Evolutionary conservation across 2,113 vertebrate genomes (phyloP), one percentile per base, ranked within the genome.

Genomic region (Columba livia): DNA sequence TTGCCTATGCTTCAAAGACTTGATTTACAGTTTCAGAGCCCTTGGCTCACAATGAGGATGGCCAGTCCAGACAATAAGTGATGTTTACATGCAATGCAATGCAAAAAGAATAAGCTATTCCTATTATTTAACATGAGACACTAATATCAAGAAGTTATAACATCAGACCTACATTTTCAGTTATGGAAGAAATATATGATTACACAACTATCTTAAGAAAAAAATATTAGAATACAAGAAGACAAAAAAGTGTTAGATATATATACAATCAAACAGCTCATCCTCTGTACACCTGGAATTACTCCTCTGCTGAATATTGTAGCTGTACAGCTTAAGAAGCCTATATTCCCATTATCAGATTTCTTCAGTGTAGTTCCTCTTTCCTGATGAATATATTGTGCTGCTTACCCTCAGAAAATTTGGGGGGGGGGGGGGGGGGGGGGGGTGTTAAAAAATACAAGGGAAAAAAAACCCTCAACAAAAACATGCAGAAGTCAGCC

Each of bases 151-250:
- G 11, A 73, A 75, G 40, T 77, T 40, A 12, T 31, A 72, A 62
- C 8, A n/a, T 26, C 24, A 58, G 20, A 74, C 14, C 28, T 66
- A 40, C 20, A 12, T 20, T 62, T 16, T 34, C 36, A 90, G 34
- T 31, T 44, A 61, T 0, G 0, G 9, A 38, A 67, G 11, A 88
- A 92, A 66, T 26, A 61, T 0, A 73, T 8, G 8, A 61, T 48
- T 51, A 75, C 4, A 51, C 8, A 71, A 64, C 15, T 75, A 29
- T 48, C 81, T 32, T 4, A 9, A 40, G 38, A 38, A 38, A 38
- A 38, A 74, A 70, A 56, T 24, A 48, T 83, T 47, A 47, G 31
- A 86, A 48, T 48, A 81, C 8, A 69, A 28, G 16, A 85, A 79
- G 31, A 61, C 23, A 67, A 69, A 21, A 82, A 88, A 53, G 10